Evolutionary conservation across 2,113 vertebrate genomes (phyloP).

Genomic region (Gavia stellata): DNA sequence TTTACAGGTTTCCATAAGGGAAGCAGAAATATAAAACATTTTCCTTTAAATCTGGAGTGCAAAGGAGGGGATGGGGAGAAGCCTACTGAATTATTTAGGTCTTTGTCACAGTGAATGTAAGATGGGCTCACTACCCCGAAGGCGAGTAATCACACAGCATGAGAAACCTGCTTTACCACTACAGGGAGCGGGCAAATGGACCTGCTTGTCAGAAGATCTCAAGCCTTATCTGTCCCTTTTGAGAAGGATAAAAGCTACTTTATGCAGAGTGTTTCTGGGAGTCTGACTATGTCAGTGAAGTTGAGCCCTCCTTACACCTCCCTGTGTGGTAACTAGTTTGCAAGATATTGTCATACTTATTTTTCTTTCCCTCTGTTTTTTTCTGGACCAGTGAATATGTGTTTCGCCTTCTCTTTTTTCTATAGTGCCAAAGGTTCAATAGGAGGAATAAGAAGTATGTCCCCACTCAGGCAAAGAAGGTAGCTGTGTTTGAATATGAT

Average conservation of each 20-base stretch:
- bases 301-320: neutral
- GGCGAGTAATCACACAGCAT: neutral
- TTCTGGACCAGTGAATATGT: neutral
- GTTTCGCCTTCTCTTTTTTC: neutral
- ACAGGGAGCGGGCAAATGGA: rapidly evolving
- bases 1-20: neutral
- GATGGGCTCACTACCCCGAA: neutral
- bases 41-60: neutral
- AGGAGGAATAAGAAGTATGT: neutral
- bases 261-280: neutral
- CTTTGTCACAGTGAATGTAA: neutral
- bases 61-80: neutral
- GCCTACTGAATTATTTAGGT: neutral
- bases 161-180: neutral
- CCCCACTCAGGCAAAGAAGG: neutral
- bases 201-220: neutral
- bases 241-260: neutral
- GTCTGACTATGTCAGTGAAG: neutral
- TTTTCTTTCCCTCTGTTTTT: neutral
- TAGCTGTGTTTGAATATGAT: neutral
- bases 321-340: neutral
- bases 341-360: neutral
- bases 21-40: neutral
- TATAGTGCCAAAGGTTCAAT: neutral
- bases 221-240: neutral